Evolutionary conservation across 2,113 vertebrate genomes (phyloP).

Genomic region (Chitala chitala): DNA sequence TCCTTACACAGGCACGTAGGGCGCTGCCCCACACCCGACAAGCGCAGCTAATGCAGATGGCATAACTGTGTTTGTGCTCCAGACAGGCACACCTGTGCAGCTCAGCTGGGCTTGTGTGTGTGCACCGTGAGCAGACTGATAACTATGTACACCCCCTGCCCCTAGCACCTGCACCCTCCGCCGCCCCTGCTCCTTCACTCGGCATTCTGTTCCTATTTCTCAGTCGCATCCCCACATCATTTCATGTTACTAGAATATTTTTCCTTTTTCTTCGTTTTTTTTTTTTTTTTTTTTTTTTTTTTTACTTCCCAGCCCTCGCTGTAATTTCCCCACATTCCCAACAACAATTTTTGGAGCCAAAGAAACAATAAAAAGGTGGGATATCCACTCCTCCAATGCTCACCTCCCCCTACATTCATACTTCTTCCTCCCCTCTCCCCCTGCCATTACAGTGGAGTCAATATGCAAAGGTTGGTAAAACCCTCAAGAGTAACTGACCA

Average conservation of each 20-base stretch:
- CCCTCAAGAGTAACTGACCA: not conserved
- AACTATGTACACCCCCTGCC: slow-evolving; percentile 28
- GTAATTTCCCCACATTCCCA: slow-evolving; percentile 10
- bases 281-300: slow-evolving; percentile 21
- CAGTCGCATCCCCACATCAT: slow-evolving; percentile 32
- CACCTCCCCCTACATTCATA: not conserved
- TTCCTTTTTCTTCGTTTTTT: not conserved
- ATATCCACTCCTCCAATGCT: not conserved
- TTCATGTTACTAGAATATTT: slow-evolving; percentile 47
- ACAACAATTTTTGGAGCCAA: slow-evolving; percentile 12
- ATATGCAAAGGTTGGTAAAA: not conserved
- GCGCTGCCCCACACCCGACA: slow-evolving; percentile 20
- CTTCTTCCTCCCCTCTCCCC: slow-evolving; percentile 9
- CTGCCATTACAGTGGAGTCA: not conserved
- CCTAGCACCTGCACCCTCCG: not conserved
- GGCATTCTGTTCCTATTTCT: not conserved
- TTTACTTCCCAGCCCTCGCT: slow-evolving; percentile 35
- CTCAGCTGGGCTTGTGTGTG: slow-evolving; percentile 22
- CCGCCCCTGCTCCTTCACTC: too few species aligned
- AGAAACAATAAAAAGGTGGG: not conserved
- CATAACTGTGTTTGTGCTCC: slow-evolving; percentile 41
- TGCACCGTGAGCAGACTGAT: slow-evolving; percentile 26
- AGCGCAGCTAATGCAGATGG: slow-evolving; percentile 40
- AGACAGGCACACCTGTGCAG: slow-evolving; percentile 35
- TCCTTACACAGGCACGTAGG: slow-evolving; percentile 18